Percentiles rank a stretch among this genome's conserved stretches.
These are phyloP conservation scores for Uloborus diversus DNA, from an alignment of 1,140 invertebrate genomes.

Conservation along the genomic window DNA sequence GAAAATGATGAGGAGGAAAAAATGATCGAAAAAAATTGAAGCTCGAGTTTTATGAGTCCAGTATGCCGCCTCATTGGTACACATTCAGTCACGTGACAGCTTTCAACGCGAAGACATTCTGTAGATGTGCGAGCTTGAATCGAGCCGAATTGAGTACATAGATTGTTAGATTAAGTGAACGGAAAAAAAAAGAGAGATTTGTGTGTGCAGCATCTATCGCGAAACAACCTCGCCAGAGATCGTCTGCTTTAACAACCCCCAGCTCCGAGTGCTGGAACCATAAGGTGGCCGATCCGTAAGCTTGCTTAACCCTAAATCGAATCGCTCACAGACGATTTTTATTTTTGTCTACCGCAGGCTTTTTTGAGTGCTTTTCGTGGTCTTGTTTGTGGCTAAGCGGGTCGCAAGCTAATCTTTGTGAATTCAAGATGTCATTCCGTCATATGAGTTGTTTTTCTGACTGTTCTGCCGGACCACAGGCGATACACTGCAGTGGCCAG, in stretches of 20 bases:
- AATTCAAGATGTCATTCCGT: background rate
- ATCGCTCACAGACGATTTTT: conserved; percentile 2
- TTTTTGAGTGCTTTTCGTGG: background rate
- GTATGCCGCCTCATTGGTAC: conserved; percentile 23
- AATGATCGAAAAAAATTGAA: too few species aligned
- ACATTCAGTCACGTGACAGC: conserved; percentile 6
- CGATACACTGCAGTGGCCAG: conserved; percentile 6
- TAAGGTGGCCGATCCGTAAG: background rate
- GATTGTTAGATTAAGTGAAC: too few species aligned
- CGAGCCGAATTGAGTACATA: too few species aligned
- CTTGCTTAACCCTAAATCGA: conserved; percentile 39
- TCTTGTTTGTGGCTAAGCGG: background rate
- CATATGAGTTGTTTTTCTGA: background rate
- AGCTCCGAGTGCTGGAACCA: too few species aligned
- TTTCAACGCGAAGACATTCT: conserved; percentile 22
- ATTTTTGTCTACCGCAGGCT: conserved; percentile 29
- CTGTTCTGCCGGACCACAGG: background rate
- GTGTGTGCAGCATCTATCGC: too few species aligned
- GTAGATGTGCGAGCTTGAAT: background rate
- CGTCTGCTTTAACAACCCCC: background rate
- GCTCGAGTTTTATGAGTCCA: background rate
- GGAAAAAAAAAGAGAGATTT: too few species aligned
- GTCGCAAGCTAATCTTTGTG: background rate
- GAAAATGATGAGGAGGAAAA: too few species aligned
- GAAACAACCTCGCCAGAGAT: too few species aligned